phyloP scores from a whole-genome alignment of 2,113 vertebrate genomes.

The Osmerus mordax region DNA sequence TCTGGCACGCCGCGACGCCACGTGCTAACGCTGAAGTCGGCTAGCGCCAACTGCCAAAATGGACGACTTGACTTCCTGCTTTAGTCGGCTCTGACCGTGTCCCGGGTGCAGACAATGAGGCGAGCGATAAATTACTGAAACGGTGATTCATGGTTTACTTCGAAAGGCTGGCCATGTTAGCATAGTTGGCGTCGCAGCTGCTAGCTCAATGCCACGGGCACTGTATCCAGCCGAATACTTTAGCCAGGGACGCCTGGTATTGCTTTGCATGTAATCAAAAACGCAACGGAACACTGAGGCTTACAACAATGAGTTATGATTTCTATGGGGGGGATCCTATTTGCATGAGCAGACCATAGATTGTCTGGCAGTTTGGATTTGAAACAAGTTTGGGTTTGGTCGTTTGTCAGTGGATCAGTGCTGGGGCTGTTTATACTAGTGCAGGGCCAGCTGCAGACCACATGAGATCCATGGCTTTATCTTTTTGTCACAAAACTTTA shows the following conservation, averaged over 20 bases:
- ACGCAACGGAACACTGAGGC: too few species aligned
- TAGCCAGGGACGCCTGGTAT: conserved; percentile 14
- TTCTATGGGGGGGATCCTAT: too few species aligned
- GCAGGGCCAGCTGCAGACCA: not conserved
- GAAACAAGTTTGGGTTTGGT: not conserved
- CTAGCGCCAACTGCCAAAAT: not conserved
- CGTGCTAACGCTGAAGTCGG: conserved; percentile 21
- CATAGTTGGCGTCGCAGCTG: not conserved
- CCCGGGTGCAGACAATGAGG: too few species aligned
- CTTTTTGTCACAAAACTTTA: too few species aligned
- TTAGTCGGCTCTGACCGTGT: too few species aligned
- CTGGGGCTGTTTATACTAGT: not conserved
- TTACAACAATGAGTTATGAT: too few species aligned
- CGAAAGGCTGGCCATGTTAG: not conserved
- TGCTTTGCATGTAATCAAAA: conserved; percentile 52
- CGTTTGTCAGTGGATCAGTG: not conserved
- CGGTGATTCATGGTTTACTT: not conserved
- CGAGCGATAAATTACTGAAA: too few species aligned
- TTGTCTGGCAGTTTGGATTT: not conserved
- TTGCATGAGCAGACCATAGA: not conserved
- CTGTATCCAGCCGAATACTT: conserved; percentile 43
- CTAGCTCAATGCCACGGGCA: conserved; percentile 11
- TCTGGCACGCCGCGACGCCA: conserved; percentile 43
- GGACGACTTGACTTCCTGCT: not conserved
- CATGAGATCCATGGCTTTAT: too few species aligned